These are phyloP conservation scores for Teleiodes luculella DNA, from an alignment of 2,888 invertebrate species.

Conservation along the genomic window DNA sequence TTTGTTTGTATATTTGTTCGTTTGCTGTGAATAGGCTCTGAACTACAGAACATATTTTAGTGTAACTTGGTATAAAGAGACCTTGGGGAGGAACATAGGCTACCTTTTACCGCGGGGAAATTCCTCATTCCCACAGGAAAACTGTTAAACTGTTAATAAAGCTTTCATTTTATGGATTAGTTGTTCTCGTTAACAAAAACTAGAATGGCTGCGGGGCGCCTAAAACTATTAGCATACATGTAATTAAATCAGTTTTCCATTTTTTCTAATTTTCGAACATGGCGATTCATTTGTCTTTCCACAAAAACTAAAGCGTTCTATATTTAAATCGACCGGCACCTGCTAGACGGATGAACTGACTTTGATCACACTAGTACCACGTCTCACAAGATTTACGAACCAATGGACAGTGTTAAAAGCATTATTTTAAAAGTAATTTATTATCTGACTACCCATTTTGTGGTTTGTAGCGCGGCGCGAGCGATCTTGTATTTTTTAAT, in stretches of 20 bases:
- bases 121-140: no score
- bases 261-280: not conserved
- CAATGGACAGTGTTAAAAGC: slow-evolving; percentile 11
- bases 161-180: no score
- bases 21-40: no score
- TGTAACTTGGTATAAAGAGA: no score
- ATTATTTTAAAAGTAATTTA: slow-evolving; percentile 15
- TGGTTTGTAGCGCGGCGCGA: slow-evolving; percentile 2
- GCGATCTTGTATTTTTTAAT: slow-evolving; percentile 1
- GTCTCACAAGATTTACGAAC: slow-evolving; percentile 10
- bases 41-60: no score
- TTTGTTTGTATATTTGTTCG: no score
- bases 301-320: slow-evolving; percentile 4
- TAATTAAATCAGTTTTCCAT: not conserved
- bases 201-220: no score
- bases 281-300: not conserved
- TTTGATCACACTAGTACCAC: slow-evolving; percentile 9
- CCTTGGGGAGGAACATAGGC: no score
- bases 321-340: slow-evolving; percentile 3
- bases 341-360: slow-evolving; percentile 6
- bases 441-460: slow-evolving; percentile 9
- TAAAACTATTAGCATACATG: no score
- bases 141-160: no score
- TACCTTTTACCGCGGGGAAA: no score
- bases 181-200: no score